Base-by-base conservation (phyloP, 2,888 invertebrate genomes). In the Plutella xylostella region DNA sequence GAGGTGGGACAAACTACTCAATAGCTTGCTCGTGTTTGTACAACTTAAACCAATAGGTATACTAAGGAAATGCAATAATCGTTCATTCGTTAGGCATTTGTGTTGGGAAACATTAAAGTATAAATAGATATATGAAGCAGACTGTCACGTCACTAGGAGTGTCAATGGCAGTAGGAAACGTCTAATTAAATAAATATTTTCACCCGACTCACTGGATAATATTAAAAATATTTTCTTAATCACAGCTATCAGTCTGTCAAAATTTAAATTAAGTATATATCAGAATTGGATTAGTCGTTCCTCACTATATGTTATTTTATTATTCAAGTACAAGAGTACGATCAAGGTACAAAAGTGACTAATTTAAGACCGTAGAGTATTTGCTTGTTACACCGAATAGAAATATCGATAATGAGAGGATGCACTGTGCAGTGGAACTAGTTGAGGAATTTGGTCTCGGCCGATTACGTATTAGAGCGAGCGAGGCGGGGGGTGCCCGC, bases 211-310 rank as follows among this genome's bases (percentile, higher is more conserved):
- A 82, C 83, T 83, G 83, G 83, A 82, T 75, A 77, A 77, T 82
- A 82, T 82, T 82, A 80, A 80, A 79, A 82, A 83, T 82, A 82
- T 82, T 78, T 75, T 82, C 77, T 79, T 82, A 82, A 83, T 83
- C 83, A 83, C 83, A 83, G 82, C 78, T 82, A 82, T 83, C 83
- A 83, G 83, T 83, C 83, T 83, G 83, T 80, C 73, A 78, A 74
- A 83, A 82, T 83, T 83, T 83, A 82, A 83, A 83, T 83, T 83
- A 83, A 83, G 82, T 83, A 83, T 82, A 83, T 83, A 56, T 80
- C 80, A 80, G 79, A 82, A 77, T 74, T 76, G 78, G 70, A 74
- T 82, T 77, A 76, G 76, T 77, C 74, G 66, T 72, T 67, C 71
- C 68, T 75, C 73, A 71, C 77, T 72, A 78, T 68, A 72, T 73